phyloP scores from a whole-genome alignment of 1,140 invertebrate genomes.

The Pemphigus obesinymphae region DNA sequence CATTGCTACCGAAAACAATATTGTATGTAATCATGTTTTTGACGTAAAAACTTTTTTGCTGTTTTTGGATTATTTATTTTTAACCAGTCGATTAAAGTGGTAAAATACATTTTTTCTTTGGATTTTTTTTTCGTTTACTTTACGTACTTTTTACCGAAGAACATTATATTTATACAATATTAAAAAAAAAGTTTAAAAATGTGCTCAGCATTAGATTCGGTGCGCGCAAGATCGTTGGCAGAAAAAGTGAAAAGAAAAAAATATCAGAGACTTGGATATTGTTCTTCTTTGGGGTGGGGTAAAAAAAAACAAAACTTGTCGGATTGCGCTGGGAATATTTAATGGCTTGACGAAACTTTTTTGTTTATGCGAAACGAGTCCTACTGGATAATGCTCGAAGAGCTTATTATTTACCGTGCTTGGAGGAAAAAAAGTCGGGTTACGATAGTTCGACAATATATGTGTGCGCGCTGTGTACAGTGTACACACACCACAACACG shows the following conservation, averaged over 20 bases:
- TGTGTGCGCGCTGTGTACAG: not conserved
- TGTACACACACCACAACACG: not conserved
- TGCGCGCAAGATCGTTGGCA: not conserved
- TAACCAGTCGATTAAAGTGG: conserved; percentile 28
- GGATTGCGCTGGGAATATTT: conserved; percentile 37
- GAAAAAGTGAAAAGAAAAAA: conserved; percentile 28
- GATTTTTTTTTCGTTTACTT: not conserved
- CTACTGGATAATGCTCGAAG: not conserved
- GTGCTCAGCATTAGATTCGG: conserved; percentile 23
- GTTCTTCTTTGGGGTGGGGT: not conserved
- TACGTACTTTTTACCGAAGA: not conserved
- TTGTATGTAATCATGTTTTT: conserved; percentile 26
- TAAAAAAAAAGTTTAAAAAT: conserved; percentile 26
- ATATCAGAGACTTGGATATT: conserved; percentile 21
- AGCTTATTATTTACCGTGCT: conserved; percentile 36
- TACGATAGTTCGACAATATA: not conserved
- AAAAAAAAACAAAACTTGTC: conserved; percentile 37
- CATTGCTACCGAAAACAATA: not conserved
- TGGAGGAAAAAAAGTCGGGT: not conserved
- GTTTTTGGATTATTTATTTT: no score
- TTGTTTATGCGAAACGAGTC: conserved; percentile 39
- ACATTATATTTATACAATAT: conserved; percentile 27
- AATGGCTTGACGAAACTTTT: conserved; percentile 34
- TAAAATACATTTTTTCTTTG: conserved; percentile 14
- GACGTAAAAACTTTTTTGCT: conserved; percentile 22